Conservation (phyloP, 1,140 invertebrate species). For the Pseudomyrmex cubaensis region DNA sequence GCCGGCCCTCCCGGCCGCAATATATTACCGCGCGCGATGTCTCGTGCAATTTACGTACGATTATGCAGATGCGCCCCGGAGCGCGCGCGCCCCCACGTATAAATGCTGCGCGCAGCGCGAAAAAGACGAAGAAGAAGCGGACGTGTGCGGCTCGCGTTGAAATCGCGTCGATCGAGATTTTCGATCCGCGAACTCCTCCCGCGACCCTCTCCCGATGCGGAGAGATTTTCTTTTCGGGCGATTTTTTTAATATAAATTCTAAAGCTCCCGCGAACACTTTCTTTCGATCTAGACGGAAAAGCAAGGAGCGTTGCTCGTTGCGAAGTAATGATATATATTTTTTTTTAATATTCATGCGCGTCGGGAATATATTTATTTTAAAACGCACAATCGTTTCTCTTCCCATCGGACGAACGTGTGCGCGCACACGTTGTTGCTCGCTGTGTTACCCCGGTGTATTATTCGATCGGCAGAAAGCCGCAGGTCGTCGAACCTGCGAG, state of each 20-base stretch:
- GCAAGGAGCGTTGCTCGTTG: no score
- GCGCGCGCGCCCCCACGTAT: slow-evolving; percentile 60
- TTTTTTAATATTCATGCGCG: neutral
- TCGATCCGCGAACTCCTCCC: neutral
- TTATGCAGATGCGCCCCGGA: slow-evolving; percentile 69
- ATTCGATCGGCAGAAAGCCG: slow-evolving; percentile 27
- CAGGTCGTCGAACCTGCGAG: slow-evolving; percentile 50
- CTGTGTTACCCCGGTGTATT: neutral
- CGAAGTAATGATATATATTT: no score
- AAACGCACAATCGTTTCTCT: neutral
- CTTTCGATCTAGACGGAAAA: neutral
- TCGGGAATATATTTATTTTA: neutral
- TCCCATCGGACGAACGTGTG: no score
- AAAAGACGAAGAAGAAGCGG: neutral
- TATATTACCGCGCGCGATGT: slow-evolving; percentile 72
- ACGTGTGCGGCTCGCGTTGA: neutral
- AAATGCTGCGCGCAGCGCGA: neutral
- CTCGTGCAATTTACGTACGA: slow-evolving; percentile 75
- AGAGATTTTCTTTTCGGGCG: no score
- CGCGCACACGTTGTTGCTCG: slow-evolving; percentile 4
- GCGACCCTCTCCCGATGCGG: no score
- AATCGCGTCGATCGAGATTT: neutral
- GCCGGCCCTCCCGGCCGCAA: slow-evolving; percentile 59
- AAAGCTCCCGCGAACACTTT: no score
- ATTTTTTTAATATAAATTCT: no score